Evolutionary conservation across 2,888 invertebrate genomes (phyloP).

Genomic region (Trichogramma evanescens): DNA sequence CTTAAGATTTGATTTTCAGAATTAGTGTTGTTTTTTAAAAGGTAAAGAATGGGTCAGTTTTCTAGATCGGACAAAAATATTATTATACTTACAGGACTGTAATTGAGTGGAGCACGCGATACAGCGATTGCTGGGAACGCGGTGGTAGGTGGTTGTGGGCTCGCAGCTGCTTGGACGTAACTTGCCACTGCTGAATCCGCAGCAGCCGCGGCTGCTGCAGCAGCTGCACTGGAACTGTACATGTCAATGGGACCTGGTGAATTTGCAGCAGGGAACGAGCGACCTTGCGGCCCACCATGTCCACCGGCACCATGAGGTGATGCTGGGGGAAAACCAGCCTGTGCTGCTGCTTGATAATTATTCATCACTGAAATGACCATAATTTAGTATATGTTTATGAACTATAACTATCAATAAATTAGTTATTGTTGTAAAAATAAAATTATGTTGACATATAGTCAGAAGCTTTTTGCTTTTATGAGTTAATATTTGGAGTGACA

Average conservation of each 20-base stretch:
- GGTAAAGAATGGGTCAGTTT: background rate
- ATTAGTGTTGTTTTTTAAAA: background rate
- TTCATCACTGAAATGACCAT: conserved; percentile 75
- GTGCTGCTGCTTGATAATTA: conserved; percentile 82
- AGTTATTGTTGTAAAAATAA: too few species aligned
- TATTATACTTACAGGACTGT: conserved; percentile 73
- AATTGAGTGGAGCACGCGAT: conserved; percentile 87
- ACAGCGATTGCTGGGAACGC: conserved; percentile 91
- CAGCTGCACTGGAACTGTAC: conserved; percentile 77
- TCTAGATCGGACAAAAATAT: too few species aligned
- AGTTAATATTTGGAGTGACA: too few species aligned
- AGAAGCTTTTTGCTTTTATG: too few species aligned
- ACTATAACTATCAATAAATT: too few species aligned
- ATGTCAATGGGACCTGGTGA: conserved; percentile 91
- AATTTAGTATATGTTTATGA: too few species aligned
- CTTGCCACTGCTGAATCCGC: conserved; percentile 70
- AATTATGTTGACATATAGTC: too few species aligned
- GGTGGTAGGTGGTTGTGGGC: conserved; percentile 82
- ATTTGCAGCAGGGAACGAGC: conserved; percentile 84
- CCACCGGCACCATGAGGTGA: conserved; percentile 68
- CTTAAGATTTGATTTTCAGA: too few species aligned
- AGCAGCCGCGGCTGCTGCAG: conserved; percentile 51
- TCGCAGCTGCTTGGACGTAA: conserved; percentile 90
- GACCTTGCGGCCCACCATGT: conserved; percentile 53
- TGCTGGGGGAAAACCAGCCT: conserved; percentile 72